phyloP scores from a whole-genome alignment of 2,888 invertebrate genomes.

The Aphidius colemani region DNA sequence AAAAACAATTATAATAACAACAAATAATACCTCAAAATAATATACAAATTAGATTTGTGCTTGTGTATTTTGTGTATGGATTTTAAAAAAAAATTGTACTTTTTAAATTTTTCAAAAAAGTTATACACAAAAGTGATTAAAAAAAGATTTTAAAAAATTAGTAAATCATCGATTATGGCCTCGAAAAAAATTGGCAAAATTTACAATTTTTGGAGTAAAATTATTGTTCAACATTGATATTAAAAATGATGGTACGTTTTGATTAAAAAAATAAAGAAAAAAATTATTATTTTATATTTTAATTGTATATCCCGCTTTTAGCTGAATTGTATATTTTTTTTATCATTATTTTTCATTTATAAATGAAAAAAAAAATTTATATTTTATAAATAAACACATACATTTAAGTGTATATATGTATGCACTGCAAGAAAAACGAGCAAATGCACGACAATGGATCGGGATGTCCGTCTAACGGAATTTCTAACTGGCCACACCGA shows the following conservation, averaged over 20 bases:
- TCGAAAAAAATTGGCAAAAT: neutral
- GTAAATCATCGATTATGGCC: conserved; percentile 29
- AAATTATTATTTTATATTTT: no score
- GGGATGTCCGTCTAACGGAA: conserved; percentile 52
- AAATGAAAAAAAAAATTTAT: no score
- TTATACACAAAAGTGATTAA: no score
- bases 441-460: conserved; percentile 50
- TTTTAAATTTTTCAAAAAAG: no score
- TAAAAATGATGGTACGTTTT: conserved; percentile 58
- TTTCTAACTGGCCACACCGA: conserved; percentile 50
- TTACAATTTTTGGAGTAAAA: conserved; percentile 12
- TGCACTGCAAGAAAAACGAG: conserved; percentile 26
- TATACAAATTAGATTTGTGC: neutral
- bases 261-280: no score
- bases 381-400: no score
- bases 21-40: neutral
- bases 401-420: no score
- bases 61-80: conserved; percentile 1
- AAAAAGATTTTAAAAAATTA: neutral
- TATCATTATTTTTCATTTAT: no score
- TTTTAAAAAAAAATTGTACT: neutral
- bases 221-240: conserved; percentile 37
- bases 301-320: no score
- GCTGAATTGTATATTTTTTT: no score
- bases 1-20: no score